A percentile compares a stretch with the other conserved stretches of the same genome.
These are phyloP conservation scores for Pimephales promelas DNA, from an alignment of 2,113 vertebrate genomes.

Conservation along the genomic window DNA sequence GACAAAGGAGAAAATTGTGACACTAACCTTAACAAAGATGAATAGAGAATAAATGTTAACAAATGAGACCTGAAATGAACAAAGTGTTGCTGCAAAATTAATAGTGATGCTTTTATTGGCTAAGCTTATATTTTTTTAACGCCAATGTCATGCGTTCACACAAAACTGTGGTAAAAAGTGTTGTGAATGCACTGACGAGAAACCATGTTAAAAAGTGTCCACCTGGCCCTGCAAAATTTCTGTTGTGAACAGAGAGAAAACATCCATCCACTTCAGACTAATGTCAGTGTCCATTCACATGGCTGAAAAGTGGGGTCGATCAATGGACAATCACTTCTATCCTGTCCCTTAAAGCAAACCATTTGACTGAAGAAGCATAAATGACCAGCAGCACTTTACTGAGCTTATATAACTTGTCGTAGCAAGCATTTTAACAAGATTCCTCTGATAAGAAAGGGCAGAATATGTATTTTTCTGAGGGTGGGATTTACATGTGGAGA, in stretches of 20 bases:
- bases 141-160: neutral
- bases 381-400: neutral
- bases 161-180: neutral
- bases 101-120: too few relatives aligned
- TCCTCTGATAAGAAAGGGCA: conserved; percentile 34
- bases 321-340: neutral
- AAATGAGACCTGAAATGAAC: too few relatives aligned
- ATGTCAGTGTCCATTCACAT: neutral
- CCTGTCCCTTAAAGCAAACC: conserved; percentile 46
- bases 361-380: neutral
- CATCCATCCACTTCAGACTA: neutral
- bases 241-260: neutral
- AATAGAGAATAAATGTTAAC: too few relatives aligned
- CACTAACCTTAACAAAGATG: too few relatives aligned
- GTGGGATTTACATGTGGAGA: conserved; percentile 56
- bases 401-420: too few relatives aligned
- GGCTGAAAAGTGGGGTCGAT: conserved; percentile 1
- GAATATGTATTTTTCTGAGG: conserved; percentile 36
- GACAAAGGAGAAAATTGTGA: too few relatives aligned
- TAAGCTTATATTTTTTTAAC: neutral
- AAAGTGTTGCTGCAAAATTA: too few relatives aligned
- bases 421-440: conserved; percentile 21
- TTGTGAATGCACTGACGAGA: neutral
- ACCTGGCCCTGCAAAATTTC: neutral
- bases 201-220: neutral